These are phyloP conservation scores for Ectropis crepuscularia DNA, from an alignment of 2,888 invertebrate species.

Conservation along the genomic window DNA sequence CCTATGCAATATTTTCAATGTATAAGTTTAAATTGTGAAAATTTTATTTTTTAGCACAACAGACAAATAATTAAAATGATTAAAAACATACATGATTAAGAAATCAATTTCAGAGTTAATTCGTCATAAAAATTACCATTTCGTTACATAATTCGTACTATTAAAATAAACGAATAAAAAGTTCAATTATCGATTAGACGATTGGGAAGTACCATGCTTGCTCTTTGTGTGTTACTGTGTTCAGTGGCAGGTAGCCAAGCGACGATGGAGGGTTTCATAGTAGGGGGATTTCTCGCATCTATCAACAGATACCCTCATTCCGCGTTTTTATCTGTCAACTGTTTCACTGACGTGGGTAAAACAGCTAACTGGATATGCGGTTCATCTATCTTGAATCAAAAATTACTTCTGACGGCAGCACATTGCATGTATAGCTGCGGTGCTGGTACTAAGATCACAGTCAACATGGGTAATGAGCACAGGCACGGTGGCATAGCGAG, in stretches of 20 bases:
- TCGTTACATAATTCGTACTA: too few species aligned
- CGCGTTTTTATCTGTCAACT: conserved; percentile 38
- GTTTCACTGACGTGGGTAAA: conserved; percentile 4
- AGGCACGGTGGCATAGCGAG: not conserved
- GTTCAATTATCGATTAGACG: too few species aligned
- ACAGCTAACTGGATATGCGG: conserved; percentile 46
- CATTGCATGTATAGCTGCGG: conserved; percentile 9
- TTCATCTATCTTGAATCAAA: conserved; percentile 9
- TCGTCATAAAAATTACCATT: too few species aligned
- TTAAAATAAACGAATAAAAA: too few species aligned
- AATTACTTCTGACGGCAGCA: conserved; percentile 3
- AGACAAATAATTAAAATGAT: too few species aligned
- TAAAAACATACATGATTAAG: too few species aligned
- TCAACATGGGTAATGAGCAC: not conserved
- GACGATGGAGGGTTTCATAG: conserved; percentile 40
- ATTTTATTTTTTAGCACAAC: too few species aligned
- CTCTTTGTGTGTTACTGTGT: not conserved
- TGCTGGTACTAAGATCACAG: not conserved
- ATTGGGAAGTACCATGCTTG: conserved; percentile 4
- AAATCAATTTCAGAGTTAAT: too few species aligned
- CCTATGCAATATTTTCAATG: too few species aligned
- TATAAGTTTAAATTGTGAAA: too few species aligned
- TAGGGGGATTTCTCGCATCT: conserved; percentile 37
- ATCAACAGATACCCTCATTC: conserved; percentile 45
- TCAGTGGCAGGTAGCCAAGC: not conserved